Evolutionary conservation across 1,140 invertebrate genomes (phyloP), one percentile per base, ranked within the genome.

Genomic region (Drosophila ohnishii): DNA sequence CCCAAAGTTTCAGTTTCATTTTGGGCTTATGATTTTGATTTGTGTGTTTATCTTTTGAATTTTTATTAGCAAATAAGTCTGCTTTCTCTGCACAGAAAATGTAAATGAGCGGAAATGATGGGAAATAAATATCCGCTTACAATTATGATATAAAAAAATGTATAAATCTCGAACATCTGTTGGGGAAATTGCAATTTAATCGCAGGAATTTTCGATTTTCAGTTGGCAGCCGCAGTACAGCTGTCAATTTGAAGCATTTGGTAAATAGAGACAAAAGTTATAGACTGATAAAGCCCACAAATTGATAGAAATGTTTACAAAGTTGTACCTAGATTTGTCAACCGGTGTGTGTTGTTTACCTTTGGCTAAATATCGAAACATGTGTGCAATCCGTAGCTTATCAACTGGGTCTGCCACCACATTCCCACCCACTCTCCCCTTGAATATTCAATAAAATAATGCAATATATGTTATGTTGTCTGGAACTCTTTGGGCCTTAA

Each of bases 41-140:
- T 89, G 82, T 89, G 82, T 87, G 73, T 81, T 85, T 89, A 76
- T 76, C 82, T 87, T 87, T 79, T 70, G 67, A 86, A 86, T 81
- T 86, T 80, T 73, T 73, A 81, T 65, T 86, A 72, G 51, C 69
- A 72, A 72, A 72, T 71, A 72, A 42, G 66, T 59, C 40, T 40
- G 50, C 44, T 62, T 59, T 50, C 19, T 19, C 16, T 2, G 9
- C 5, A 8, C 5, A 44, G 28, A 47, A 71, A 55, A 86, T 80
- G 72, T 63, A 86, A 86, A 78, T 70, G 82, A 86, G 78, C 83
- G 78, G 83, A 86, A 86, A 86, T 76, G 58, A 79, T 76, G 67
- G 58, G 25, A 60, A 75, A 67, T 70, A 69, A 81, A 86, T 86
- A 86, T 81, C 82, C 78, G 71, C 59, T 58, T 61, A 76, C 72